A percentile compares a stretch with the other conserved stretches of the same genome.
These are phyloP conservation scores for Aphidoletes aphidimyza DNA, from an alignment of 2,888 invertebrate genomes.

Conservation along the genomic window DNA sequence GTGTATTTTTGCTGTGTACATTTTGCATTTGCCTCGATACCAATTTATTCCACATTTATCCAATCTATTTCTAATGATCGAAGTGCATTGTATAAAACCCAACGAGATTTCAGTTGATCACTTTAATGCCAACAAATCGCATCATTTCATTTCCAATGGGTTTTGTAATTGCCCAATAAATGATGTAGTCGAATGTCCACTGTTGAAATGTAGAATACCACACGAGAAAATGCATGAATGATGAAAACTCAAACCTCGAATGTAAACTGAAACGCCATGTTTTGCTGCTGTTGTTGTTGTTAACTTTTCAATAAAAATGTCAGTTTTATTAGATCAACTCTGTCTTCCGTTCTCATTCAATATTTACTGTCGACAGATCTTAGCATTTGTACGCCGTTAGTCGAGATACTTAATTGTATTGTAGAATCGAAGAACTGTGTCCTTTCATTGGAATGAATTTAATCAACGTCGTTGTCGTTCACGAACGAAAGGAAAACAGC, in stretches of 20 bases:
- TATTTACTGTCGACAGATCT: slow-evolving; percentile 18
- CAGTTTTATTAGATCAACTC: slow-evolving; percentile 26
- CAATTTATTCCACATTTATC: slow-evolving; percentile 16
- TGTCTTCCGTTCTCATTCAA: slow-evolving; percentile 17
- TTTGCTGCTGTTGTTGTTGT: neutral
- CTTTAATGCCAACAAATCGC: neutral
- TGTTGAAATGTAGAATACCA: neutral
- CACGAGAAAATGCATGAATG: neutral
- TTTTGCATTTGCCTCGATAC: no score
- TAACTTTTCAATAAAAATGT: neutral
- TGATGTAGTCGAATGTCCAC: neutral
- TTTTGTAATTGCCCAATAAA: neutral
- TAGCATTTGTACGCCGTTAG: neutral
- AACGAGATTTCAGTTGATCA: neutral
- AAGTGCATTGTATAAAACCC: neutral
- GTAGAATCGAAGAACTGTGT: neutral
- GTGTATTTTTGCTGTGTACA: no score
- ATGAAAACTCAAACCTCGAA: neutral
- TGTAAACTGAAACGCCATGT: slow-evolving; percentile 14
- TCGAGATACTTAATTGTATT: neutral
- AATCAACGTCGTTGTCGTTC: no score
- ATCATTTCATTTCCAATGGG: neutral
- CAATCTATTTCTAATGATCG: neutral
- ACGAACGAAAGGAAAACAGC: no score
- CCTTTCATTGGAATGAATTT: neutral